Evolutionary conservation across 1,140 invertebrate genomes (phyloP).

Genomic region (Hylaeus volcanicus): DNA sequence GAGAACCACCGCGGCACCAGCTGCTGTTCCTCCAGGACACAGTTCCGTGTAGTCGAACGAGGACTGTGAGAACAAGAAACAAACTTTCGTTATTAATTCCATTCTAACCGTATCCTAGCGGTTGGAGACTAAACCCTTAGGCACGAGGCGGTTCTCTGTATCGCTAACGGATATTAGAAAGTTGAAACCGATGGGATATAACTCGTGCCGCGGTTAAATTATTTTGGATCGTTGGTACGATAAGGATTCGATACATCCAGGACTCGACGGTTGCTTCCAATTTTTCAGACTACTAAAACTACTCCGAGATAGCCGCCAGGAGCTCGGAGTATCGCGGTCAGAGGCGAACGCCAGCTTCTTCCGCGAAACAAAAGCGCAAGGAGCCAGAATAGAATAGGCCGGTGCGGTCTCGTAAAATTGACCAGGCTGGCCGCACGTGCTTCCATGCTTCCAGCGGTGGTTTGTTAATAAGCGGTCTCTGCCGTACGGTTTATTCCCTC

Average conservation of each 20-base stretch:
- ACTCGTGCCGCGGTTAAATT: no score
- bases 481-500: conserved; percentile 56
- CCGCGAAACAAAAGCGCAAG: conserved; percentile 5
- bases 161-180: no score
- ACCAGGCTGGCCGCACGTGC: conserved; percentile 55
- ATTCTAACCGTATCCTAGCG: no score
- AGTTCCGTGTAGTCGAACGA: conserved; percentile 92
- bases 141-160: no score
- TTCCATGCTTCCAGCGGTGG: conserved; percentile 48
- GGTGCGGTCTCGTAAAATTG: conserved; percentile 73
- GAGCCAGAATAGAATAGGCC: conserved; percentile 22
- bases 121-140: neutral
- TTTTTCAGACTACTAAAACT: no score
- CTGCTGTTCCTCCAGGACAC: conserved; percentile 84
- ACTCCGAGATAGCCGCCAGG: neutral
- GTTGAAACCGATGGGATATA: no score
- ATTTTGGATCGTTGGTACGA: no score
- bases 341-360: neutral
- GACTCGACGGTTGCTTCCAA: no score
- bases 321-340: neutral
- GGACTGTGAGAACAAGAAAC: conserved; percentile 81
- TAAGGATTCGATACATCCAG: no score
- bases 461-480: conserved; percentile 61
- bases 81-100: neutral
- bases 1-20: conserved; percentile 75